phyloP scores from a whole-genome alignment of 2,888 invertebrate species.

The Torymus tubicola region DNA sequence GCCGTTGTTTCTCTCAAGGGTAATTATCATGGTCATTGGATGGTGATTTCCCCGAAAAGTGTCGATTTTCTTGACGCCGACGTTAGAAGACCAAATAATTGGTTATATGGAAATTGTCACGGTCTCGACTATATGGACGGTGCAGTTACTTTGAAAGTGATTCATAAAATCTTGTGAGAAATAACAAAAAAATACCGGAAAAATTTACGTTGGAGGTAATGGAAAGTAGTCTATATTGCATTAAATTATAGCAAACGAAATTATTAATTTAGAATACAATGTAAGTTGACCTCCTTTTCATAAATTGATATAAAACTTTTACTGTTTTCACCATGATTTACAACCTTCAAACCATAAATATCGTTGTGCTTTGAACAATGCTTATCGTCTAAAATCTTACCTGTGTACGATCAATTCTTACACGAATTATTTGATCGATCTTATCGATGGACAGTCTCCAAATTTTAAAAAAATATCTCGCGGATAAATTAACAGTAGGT shows the following conservation, averaged over 20 bases:
- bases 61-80: no score
- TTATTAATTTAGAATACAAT: no score
- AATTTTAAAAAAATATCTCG: not conserved
- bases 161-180: no score
- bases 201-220: no score
- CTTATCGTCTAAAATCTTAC: constrained; percentile 1
- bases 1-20: no score
- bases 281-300: not conserved
- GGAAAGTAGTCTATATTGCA: no score
- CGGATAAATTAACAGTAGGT: not conserved
- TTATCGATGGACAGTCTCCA: no score
- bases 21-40: not conserved
- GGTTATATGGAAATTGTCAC: not conserved
- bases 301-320: not conserved
- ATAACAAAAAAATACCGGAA: no score
- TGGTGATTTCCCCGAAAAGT: not conserved
- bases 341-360: not conserved
- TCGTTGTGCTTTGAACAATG: not conserved
- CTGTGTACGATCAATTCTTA: not conserved
- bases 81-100: no score
- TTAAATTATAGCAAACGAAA: not conserved
- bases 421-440: no score
- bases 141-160: no score
- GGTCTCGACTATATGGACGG: no score
- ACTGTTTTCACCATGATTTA: not conserved